These are phyloP conservation scores for Branchinecta sandiegonensis DNA, from an alignment of 2,888 invertebrate species.

Conservation along the genomic window DNA sequence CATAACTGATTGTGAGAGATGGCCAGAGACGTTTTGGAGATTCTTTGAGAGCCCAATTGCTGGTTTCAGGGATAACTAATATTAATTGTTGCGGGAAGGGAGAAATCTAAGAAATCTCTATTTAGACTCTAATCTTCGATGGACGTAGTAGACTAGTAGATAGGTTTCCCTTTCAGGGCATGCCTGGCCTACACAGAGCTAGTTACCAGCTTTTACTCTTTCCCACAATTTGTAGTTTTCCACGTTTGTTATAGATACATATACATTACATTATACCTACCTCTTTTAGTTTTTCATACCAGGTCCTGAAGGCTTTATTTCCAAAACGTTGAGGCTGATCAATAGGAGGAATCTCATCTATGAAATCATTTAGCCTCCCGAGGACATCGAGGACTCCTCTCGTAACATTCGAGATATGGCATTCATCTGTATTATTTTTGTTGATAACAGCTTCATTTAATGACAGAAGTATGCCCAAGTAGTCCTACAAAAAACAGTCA, in stretches of 20 bases:
- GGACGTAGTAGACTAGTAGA: too few relatives aligned
- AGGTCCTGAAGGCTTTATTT: constrained; percentile 75
- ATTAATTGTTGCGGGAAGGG: too few relatives aligned
- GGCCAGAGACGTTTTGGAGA: too few relatives aligned
- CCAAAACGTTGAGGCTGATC: constrained; percentile 94
- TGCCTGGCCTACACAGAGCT: too few relatives aligned
- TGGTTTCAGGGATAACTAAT: too few relatives aligned
- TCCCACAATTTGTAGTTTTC: too few relatives aligned
- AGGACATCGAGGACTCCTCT: constrained; percentile 49
- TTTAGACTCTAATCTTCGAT: too few relatives aligned
- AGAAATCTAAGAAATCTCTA: too few relatives aligned
- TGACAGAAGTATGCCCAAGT: constrained; percentile 70
- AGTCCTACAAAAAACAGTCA: constrained; percentile 43
- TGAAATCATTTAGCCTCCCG: constrained; percentile 51
- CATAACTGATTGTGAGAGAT: too few relatives aligned
- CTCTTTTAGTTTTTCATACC: constrained; percentile 54
- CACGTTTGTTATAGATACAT: neutral
- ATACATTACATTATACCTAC: constrained; percentile 33
- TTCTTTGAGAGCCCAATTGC: too few relatives aligned
- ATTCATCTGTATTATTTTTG: constrained; percentile 51
- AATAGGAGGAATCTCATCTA: constrained; percentile 70
- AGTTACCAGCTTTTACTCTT: too few relatives aligned
- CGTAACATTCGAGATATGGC: constrained; percentile 46
- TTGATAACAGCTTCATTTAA: constrained; percentile 73
- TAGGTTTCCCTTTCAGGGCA: too few relatives aligned